A percentile compares a stretch with the other conserved stretches of the same genome.
These are phyloP conservation scores for Saccopteryx leptura DNA, from an alignment of 2,113 vertebrate genomes.

Conservation along the genomic window DNA sequence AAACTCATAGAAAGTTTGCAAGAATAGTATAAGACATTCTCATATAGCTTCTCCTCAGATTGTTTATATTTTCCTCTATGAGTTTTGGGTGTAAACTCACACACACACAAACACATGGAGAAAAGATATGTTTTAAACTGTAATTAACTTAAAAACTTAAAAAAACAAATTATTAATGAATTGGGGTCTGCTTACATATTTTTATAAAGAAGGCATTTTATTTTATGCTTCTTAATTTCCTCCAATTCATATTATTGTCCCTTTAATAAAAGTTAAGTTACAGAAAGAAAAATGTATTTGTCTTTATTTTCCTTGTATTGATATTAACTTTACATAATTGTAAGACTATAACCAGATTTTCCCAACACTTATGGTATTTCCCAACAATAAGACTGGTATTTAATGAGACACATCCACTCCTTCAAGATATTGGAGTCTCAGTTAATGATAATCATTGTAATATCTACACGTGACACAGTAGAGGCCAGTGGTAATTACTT, in stretches of 20 bases:
- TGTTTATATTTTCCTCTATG: background rate
- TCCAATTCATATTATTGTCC: background rate
- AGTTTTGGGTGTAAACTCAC: background rate
- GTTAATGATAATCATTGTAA: background rate
- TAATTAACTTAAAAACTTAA: slow-evolving; percentile 27
- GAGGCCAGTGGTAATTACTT: background rate
- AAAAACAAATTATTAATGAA: background rate
- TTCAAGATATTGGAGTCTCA: background rate
- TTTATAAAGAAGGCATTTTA: background rate
- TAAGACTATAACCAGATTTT: background rate
- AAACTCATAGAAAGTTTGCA: slow-evolving; percentile 11
- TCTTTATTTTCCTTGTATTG: slow-evolving; percentile 3
- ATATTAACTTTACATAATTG: background rate
- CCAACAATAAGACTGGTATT: background rate
- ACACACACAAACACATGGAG: background rate
- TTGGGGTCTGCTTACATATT: background rate
- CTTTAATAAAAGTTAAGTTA: background rate
- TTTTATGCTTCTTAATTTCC: slow-evolving; percentile 1
- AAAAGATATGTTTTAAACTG: background rate
- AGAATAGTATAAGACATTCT: background rate
- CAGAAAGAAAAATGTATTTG: slow-evolving; percentile 28
- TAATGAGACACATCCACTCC: background rate
- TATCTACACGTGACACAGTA: background rate
- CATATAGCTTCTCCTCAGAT: background rate
- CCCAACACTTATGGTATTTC: background rate